phyloP scores from a whole-genome alignment of 2,113 vertebrate species.

The Macrotus californicus region DNA sequence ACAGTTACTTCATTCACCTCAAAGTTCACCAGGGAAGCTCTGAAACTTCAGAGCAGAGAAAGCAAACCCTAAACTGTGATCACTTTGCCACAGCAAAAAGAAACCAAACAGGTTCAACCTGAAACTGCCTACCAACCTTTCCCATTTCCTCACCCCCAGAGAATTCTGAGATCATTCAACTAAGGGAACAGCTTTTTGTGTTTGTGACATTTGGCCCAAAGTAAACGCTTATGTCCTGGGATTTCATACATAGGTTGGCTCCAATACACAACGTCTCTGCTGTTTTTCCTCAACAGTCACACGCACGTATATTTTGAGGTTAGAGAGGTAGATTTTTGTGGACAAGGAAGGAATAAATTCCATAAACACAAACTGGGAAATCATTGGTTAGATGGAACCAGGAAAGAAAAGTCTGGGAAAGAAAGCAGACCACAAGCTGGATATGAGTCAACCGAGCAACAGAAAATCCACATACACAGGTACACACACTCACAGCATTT shows the following conservation, averaged over 20 bases:
- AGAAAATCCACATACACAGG: background rate
- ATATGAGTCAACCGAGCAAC: background rate
- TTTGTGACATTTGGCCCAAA: slow-evolving; percentile 18
- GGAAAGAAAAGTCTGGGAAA: background rate
- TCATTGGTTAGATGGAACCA: background rate
- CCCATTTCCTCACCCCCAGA: background rate
- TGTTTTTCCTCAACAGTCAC: background rate
- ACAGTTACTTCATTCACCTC: slow-evolving; percentile 25
- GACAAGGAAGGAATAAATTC: slow-evolving; percentile 26
- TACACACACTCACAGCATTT: background rate
- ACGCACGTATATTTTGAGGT: background rate
- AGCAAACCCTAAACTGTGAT: slow-evolving; percentile 16
- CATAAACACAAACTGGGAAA: slow-evolving; percentile 45
- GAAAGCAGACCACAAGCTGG: background rate
- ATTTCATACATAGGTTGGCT: background rate
- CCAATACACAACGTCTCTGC: background rate
- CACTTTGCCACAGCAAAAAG: slow-evolving; percentile 28
- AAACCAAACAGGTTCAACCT: slow-evolving; percentile 67
- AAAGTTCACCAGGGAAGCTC: background rate
- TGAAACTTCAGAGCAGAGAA: slow-evolving; percentile 33
- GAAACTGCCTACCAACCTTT: background rate
- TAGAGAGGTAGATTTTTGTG: slow-evolving; percentile 21
- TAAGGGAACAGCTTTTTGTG: background rate
- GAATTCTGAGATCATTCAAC: slow-evolving; percentile 11
- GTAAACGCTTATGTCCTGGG: background rate